phyloP scores from a whole-genome alignment of 2,797 vertebrate species.

The Myiothlypis chrysogaster region DNA sequence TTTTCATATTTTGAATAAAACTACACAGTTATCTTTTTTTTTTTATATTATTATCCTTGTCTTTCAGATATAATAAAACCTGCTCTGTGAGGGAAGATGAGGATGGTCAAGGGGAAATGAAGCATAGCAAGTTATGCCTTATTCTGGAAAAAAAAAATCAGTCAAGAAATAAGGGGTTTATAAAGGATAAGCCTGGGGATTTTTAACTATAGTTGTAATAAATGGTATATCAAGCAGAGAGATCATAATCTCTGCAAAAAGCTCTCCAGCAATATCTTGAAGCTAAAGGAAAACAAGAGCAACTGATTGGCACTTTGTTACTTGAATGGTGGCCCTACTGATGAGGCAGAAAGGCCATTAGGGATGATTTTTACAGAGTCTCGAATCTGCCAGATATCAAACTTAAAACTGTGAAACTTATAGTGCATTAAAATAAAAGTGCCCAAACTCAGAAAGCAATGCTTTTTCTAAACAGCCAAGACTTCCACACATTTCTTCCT shows the following conservation, averaged over 20 bases:
- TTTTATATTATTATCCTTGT: background rate
- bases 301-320: conserved; percentile 72
- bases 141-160: background rate
- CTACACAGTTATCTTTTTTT: background rate
- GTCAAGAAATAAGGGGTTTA: conserved; percentile 39
- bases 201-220: conserved; percentile 54
- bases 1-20: conserved; percentile 16
- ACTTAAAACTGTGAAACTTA: conserved; percentile 46
- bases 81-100: background rate
- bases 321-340: conserved; percentile 50
- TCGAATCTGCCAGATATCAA: conserved; percentile 59
- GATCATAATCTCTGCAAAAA: conserved; percentile 59
- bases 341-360: conserved; percentile 69
- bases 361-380: conserved; percentile 56
- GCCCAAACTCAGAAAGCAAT: conserved; percentile 36
- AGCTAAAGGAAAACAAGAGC: conserved; percentile 67
- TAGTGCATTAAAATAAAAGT: conserved; percentile 19
- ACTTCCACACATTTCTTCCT: conserved; percentile 4
- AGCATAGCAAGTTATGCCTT: conserved; percentile 30
- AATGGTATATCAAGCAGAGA: conserved; percentile 54
- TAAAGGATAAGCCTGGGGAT: conserved; percentile 63
- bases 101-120: background rate
- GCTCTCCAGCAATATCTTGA: conserved; percentile 54
- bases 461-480: conserved; percentile 24
- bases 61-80: conserved; percentile 21